Evolutionary conservation across 2,888 invertebrate genomes (phyloP), one percentile per base, ranked within the genome.

Genomic region (Mystacides longicornis): DNA sequence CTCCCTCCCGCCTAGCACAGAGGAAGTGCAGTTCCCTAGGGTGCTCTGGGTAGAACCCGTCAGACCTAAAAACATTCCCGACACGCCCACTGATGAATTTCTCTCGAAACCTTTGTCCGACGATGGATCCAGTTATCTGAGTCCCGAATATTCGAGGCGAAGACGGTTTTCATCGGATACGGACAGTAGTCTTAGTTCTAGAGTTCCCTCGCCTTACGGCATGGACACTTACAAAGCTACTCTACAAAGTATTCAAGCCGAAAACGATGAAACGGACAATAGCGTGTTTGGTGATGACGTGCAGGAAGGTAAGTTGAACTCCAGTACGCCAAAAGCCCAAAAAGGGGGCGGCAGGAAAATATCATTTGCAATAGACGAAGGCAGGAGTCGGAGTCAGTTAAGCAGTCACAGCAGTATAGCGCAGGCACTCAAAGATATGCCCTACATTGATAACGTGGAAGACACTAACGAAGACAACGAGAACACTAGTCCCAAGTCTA

Each of bases 371-470:
- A 47, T 58, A 7, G 58, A 58, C 4, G 52, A 47, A 37, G 48
- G 14, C 14, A 31, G 54, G 7, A 45, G 55, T 33, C 46, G 27
- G 9, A 56, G 56, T 33, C 23, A 18, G 16, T 23, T 55, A 27
- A 58, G 60, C 22, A 54, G 54, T 43, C 49, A 55, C 16, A 57
- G 52, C 22, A 61, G 59, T 33, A 61, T 61, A 27, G 59, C 57
- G 1, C 57, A 61, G 20, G 59, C 59, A 9, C 42, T 61, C 42
- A 61, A 57, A 50, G 59, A 61, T 52, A 59, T 61, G 55, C 61
- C 61, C 3, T 61, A 33, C 37, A 61, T 61, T 14, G 61, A 61
- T 42, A 59, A 56, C 19, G 54, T 57, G 3, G 59, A 48, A 48
- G 48, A 48, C 16, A n/a, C n/a, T n/a, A 3, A 3, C 16, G 37